phyloP scores from a whole-genome alignment of 2,888 invertebrate genomes.

The Hemithea aestivaria region DNA sequence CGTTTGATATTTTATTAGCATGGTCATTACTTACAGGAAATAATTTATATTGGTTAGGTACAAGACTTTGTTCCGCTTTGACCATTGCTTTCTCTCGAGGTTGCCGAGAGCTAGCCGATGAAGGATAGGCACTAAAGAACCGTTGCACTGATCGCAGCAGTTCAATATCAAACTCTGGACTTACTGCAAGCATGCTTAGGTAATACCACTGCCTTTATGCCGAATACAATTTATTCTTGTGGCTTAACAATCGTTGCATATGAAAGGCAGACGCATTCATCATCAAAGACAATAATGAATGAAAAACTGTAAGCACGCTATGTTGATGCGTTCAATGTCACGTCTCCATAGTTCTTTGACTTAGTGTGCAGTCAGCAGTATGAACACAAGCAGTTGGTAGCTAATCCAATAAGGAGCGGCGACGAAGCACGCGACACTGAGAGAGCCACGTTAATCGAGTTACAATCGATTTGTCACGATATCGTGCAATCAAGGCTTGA shows the following conservation, averaged over 20 bases:
- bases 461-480: constrained; percentile 55
- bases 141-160: constrained; percentile 2
- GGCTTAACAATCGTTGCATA: not conserved
- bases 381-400: constrained; percentile 5
- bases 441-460: constrained; percentile 46
- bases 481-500: constrained; percentile 23
- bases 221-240: no score
- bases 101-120: not conserved
- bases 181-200: no score
- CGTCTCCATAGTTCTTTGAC: constrained; percentile 34
- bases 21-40: not conserved
- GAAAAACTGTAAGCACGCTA: constrained; percentile 14
- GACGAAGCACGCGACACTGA: constrained; percentile 28
- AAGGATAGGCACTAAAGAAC: constrained; percentile 6
- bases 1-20: not conserved
- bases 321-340: constrained; percentile 31
- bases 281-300: constrained; percentile 5
- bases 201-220: no score
- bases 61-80: not conserved
- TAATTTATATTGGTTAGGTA: not conserved
- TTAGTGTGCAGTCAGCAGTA: constrained; percentile 10
- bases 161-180: no score
- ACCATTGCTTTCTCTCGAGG: constrained; percentile 15
- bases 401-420: constrained; percentile 33
- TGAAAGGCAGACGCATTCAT: constrained; percentile 4